These are phyloP conservation scores for Corythornis cristatus DNA, from an alignment of 2,113 vertebrate species.

Conservation along the genomic window DNA sequence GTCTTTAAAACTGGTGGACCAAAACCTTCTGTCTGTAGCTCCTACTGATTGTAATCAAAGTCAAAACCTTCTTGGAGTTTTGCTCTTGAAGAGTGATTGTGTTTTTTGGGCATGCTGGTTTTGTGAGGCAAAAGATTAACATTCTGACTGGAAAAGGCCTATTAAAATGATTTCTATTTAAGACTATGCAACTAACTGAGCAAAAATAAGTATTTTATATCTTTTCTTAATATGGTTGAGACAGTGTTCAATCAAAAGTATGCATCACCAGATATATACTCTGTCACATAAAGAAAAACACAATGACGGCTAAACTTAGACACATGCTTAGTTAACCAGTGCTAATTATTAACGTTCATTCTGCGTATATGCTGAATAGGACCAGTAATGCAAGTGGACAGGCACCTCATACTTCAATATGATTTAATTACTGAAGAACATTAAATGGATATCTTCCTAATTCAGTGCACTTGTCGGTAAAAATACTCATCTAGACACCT, in stretches of 20 bases:
- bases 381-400: background rate
- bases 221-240: background rate
- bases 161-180: background rate
- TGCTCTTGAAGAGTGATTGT: background rate
- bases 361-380: background rate
- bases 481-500: background rate
- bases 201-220: background rate
- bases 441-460: background rate
- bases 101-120: background rate
- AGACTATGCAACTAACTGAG: background rate
- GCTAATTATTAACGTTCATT: background rate
- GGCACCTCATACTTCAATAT: background rate
- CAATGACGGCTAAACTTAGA: background rate
- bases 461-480: background rate
- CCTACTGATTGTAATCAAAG: background rate
- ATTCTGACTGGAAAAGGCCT: background rate
- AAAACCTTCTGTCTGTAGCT: background rate
- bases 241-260: background rate
- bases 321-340: background rate
- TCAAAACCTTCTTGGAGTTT: background rate
- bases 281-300: background rate
- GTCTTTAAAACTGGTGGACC: background rate
- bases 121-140: background rate
- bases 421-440: background rate
- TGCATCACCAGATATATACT: background rate